These are phyloP conservation scores for Habropoda laboriosa DNA, from an alignment of 1,140 invertebrate species.

Conservation along the genomic window DNA sequence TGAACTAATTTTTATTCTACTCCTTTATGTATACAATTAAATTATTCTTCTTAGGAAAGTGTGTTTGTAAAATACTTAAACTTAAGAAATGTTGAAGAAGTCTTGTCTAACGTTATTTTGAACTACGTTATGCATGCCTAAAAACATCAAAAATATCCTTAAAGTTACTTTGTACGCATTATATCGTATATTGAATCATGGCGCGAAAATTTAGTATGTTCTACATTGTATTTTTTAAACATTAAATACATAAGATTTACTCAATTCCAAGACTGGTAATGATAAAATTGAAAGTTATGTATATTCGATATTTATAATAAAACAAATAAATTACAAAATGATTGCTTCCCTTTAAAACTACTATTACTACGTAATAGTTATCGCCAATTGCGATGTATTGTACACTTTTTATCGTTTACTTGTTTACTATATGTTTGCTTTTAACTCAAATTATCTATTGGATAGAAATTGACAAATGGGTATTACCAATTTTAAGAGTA, in stretches of 20 bases:
- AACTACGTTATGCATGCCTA: background rate
- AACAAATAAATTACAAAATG: background rate
- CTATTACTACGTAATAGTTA: no score
- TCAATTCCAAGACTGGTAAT: no score
- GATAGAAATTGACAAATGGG: background rate
- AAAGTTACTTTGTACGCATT: background rate
- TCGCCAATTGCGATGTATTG: background rate
- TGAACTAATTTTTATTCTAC: slow-evolving; percentile 2
- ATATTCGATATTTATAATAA: background rate
- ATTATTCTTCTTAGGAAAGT: background rate
- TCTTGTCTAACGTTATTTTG: background rate
- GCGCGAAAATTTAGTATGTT: background rate
- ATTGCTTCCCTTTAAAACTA: background rate
- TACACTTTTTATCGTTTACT: background rate
- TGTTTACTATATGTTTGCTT: background rate
- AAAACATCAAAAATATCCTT: slow-evolving; percentile 22
- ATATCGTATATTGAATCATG: background rate
- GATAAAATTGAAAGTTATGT: background rate
- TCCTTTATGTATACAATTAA: background rate
- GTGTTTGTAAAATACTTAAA: background rate
- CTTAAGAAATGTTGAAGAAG: background rate
- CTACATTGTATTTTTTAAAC: background rate
- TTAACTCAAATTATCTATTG: background rate
- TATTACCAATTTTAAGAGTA: background rate
- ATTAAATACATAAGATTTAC: no score